A percentile compares a stretch with the other conserved stretches of the same genome.
phyloP scores from a whole-genome alignment of 2,797 vertebrate species.

The Lithobates pipiens region DNA sequence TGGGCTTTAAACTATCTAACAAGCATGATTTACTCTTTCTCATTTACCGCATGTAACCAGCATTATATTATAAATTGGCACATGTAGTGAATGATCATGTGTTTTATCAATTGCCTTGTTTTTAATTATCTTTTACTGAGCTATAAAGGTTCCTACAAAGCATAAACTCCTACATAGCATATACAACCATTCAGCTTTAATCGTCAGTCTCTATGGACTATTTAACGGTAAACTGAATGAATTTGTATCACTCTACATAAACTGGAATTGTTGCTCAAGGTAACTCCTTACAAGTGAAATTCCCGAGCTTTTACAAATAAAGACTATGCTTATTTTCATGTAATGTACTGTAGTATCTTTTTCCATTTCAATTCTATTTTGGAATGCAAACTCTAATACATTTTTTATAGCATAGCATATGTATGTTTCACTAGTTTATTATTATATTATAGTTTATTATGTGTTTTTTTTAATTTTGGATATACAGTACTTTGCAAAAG shows the following conservation, averaged over 20 bases:
- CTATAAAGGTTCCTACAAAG: slow-evolving; percentile 1
- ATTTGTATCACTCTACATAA: not conserved
- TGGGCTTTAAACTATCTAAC: too few species aligned
- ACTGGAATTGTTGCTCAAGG: not conserved
- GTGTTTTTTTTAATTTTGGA: too few species aligned
- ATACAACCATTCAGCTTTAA: not conserved
- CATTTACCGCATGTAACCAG: not conserved
- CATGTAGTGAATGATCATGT: not conserved
- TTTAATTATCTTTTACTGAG: not conserved
- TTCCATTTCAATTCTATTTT: not conserved
- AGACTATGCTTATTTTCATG: not conserved
- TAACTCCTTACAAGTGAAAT: not conserved
- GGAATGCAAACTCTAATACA: not conserved
- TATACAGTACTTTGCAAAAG: too few species aligned
- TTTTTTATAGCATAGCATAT: not conserved
- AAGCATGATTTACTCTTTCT: too few species aligned
- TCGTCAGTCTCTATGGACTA: not conserved
- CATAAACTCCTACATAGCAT: not conserved
- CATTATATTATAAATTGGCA: not conserved
- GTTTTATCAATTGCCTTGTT: not conserved
- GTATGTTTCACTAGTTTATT: not conserved
- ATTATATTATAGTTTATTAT: too few species aligned
- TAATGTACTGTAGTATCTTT: not conserved
- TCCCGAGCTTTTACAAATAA: not conserved
- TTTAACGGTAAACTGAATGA: not conserved